Evolutionary conservation across 92 coral and sea anemone species (phyloP).

Genomic region (Isaurus tuberculatus): DNA sequence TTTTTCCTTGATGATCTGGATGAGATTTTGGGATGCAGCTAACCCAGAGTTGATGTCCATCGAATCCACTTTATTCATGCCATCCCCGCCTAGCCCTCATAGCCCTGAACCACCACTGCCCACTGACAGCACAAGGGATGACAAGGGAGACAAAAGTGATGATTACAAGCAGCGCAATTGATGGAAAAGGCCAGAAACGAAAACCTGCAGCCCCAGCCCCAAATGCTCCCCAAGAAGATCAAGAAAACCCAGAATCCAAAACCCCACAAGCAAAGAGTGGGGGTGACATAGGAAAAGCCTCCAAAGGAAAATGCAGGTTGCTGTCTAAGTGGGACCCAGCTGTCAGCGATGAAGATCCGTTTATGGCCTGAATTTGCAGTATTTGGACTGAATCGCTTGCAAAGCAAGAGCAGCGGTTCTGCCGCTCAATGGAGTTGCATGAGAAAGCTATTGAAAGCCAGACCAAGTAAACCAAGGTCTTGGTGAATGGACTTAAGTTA

Average conservation of each 20-base stretch:
- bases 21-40: constrained; percentile 48
- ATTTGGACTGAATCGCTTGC: constrained; percentile 12
- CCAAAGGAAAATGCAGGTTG: constrained; percentile 3
- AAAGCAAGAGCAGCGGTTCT: constrained; percentile 32
- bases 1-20: constrained; percentile 41
- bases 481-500: constrained; percentile 40
- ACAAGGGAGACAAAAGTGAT: constrained; percentile 10
- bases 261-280: constrained; percentile 8
- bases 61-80: not conserved
- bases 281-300: constrained; percentile 12
- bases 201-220: constrained; percentile 11
- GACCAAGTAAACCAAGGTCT: constrained; percentile 23
- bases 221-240: constrained; percentile 14
- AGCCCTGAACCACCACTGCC: constrained; percentile 17
- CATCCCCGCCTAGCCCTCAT: constrained; percentile 11
- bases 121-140: constrained; percentile 11
- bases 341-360: constrained; percentile 9
- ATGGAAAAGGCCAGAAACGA: constrained; percentile 14
- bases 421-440: constrained; percentile 15
- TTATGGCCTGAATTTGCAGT: constrained; percentile 12
- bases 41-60: constrained; percentile 61
- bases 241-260: constrained; percentile 13
- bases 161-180: constrained; percentile 3
- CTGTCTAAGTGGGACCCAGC: constrained; percentile 17
- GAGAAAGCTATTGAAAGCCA: constrained; percentile 30